Evolutionary conservation across 2,888 invertebrate species (phyloP), one percentile per base, ranked within the genome.

Genomic region (Leptinotarsa rubiginosa): DNA sequence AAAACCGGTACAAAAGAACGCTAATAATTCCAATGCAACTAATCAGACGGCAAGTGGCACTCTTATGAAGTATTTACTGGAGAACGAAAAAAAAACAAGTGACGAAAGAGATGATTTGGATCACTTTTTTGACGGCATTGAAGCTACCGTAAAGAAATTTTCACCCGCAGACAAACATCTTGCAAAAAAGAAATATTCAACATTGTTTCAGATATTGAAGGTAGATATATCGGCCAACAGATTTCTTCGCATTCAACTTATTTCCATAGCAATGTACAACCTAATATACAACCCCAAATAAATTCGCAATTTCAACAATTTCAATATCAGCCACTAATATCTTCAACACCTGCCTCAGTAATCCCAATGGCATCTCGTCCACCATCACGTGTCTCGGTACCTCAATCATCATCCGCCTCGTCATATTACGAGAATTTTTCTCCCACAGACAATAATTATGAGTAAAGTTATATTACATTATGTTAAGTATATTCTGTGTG

Each of bases 91-190:
- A 50, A 68, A 49, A 68, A 68, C 49, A 50, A 68, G 31, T 54
- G 54, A 68, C 25, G 52, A 68, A 68, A 68, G 52, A 68, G 54
- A 68, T 50, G 68, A 54, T 50, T 68, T 68, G 49, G 68, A 68
- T 68, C 68, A 50, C 52, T 50, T 68, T 68, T 68, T 68, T 68
- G 68, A 68, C 52, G 20, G 52, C 68, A 31, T 64, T 31, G 15
- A 64, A 68, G 68, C 22, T 68, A 54, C 68, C 68, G 68, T 68
- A 50, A 68, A 50, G 52, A 68, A 68, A 68, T 50, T 47, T 68
- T 68, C 68, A 68, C 68, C 68, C 25, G 54, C 54, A 50, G 68
- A 52, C 68, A 41, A 47, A 68, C 41, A 68, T 50, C 52, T 68
- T 18, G 49, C 31, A 68, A 49, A 68, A 68, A 25, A 25, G 52